phyloP scores from a whole-genome alignment of 2,797 vertebrate genomes.

The Hydrolagus colliei region DNA sequence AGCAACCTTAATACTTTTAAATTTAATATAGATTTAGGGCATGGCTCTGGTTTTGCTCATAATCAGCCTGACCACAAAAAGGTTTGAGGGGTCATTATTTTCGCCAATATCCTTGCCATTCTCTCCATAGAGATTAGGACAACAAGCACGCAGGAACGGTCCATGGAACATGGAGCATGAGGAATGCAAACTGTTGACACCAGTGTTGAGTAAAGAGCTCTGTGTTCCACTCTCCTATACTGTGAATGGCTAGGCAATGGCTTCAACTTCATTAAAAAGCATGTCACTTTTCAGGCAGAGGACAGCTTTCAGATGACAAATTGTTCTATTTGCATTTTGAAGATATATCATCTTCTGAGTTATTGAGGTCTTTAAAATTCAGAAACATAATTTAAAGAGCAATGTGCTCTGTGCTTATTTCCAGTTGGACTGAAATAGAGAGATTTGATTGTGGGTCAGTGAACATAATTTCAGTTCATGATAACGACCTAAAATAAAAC shows the following conservation, averaged over 20 bases:
- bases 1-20: conserved; percentile 9
- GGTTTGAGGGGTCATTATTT: background rate
- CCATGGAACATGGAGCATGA: conserved; percentile 3
- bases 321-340: conserved; percentile 11
- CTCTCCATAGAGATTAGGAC: background rate
- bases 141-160: background rate
- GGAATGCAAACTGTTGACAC: background rate
- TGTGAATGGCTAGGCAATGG: background rate
- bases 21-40: background rate
- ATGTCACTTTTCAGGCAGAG: conserved; percentile 2
- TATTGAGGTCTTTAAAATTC: conserved; percentile 3
- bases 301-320: background rate
- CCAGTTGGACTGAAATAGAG: background rate
- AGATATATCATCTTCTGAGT: background rate
- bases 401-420: background rate
- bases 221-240: background rate
- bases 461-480: background rate
- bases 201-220: background rate
- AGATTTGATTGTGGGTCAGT: conserved; percentile 5
- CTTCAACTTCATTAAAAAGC: conserved; percentile 16
- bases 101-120: background rate
- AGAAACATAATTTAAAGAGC: background rate
- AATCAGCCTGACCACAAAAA: background rate
- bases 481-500: background rate
- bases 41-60: background rate